Evolutionary conservation across 2,113 vertebrate species (phyloP), one percentile per base, ranked within the genome.

Genomic region (Perca flavescens): DNA sequence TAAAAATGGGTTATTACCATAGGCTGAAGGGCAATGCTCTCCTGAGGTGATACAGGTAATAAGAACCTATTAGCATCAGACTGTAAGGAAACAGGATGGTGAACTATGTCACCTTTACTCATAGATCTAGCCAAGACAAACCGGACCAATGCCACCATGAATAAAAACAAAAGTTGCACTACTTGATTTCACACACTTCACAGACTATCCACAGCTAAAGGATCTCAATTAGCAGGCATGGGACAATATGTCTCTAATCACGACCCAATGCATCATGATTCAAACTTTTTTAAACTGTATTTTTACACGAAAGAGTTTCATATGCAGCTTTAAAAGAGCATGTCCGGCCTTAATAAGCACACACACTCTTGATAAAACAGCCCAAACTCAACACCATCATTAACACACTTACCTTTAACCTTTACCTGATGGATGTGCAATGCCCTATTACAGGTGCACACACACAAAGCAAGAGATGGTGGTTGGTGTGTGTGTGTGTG

Each of bases 91-190:
- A 54, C 15, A 58, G 34, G 28, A 49, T 3, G 14, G 22, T 61
- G 36, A 22, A 67, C 21, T 63, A 5, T 66, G 65, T 82, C 61
- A 84, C 43, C n/a, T 87, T 65, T 70, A 31, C 61, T 65, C 56
- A 21, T 34, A 77, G 21, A 58, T 47, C 16, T 0, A 52, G 9
- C 34, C 34, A 67, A 47, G 19, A 46, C 47, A 16, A 77, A 76
- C 25, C 31, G 47, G 25, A 54, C 22, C 28, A 66, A 62, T 4
- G 1, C 1, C 7, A 8, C 10, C 13, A 11, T 28, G 2, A 13
- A 57, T 13, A 54, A 46, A 31, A 11, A 67, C 34, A 5, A 6
- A 13, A 3, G 19, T 14, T 4, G 15, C 6, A 4, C 54, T 12
- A 40, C 40, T n/a, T 49, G 54, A 60, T 49, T 60, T 54, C 17